These are phyloP conservation scores for Etia nguti DNA, from an alignment of 2,113 vertebrate species.

Conservation along the genomic window DNA sequence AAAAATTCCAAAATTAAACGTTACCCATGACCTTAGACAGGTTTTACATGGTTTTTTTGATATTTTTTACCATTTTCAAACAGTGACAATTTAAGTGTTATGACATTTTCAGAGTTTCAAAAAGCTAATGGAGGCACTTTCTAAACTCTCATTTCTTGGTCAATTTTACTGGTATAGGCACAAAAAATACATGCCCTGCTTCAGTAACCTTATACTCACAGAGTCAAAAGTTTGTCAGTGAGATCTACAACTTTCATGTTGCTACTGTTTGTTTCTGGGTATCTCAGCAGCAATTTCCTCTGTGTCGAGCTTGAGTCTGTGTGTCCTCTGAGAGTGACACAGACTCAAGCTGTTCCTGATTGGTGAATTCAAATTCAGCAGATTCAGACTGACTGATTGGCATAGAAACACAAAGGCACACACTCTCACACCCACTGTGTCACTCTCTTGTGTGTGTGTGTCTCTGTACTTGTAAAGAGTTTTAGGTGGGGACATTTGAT, in stretches of 20 bases:
- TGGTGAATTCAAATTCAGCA: neutral
- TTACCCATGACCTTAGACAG: neutral
- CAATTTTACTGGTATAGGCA: neutral
- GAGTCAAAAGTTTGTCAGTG: neutral
- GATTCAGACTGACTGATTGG: neutral
- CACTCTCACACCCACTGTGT: neutral
- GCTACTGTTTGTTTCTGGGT: neutral
- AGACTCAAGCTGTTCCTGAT: neutral
- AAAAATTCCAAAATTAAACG: neutral
- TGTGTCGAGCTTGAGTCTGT: too few relatives aligned
- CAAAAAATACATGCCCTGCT: neutral
- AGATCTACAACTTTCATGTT: neutral
- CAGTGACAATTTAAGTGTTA: neutral
- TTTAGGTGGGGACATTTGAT: neutral
- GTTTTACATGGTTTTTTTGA: fast-evolving
- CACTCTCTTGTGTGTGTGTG: neutral
- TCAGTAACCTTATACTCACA: neutral
- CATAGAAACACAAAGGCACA: neutral
- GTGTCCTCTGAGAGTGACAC: too few relatives aligned
- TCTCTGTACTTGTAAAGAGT: neutral
- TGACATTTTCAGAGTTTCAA: neutral
- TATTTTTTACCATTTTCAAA: neutral
- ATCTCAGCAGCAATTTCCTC: neutral
- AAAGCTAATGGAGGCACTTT: neutral
- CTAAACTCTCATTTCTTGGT: neutral